Evolutionary conservation across 2,113 vertebrate species (phyloP).

Genomic region (Climacteris rufus): DNA sequence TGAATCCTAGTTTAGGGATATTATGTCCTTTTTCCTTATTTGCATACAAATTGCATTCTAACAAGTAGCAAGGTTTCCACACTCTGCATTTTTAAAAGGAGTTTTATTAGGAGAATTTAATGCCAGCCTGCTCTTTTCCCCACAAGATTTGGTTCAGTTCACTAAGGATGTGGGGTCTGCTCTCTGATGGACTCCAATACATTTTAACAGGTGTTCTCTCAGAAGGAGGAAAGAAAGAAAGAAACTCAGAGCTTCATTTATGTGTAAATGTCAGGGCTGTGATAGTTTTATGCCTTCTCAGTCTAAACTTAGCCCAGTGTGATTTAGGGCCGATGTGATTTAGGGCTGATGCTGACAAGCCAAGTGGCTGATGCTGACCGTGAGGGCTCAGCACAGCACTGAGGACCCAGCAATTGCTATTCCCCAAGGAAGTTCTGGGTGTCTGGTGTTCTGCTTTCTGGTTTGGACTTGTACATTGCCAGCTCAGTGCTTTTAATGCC

Average conservation of each 20-base stretch:
- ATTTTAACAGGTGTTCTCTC: neutral
- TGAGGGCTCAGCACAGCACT: neutral
- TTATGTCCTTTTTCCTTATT: neutral
- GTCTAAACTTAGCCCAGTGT: neutral
- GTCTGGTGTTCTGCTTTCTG: neutral
- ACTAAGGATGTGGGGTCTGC: neutral
- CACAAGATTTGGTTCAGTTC: neutral
- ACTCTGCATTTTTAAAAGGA: neutral
- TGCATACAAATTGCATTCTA: neutral
- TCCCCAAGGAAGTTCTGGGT: neutral
- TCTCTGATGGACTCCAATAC: neutral
- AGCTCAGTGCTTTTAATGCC: neutral
- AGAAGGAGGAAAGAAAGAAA: neutral
- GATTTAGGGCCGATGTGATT: neutral
- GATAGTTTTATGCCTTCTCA: neutral
- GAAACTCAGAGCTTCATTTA: neutral
- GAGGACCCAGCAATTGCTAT: neutral
- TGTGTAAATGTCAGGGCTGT: neutral
- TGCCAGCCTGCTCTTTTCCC: neutral
- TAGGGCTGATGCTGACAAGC: neutral
- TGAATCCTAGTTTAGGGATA: neutral
- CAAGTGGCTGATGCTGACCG: accelerated
- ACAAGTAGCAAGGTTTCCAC: neutral
- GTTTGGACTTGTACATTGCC: neutral
- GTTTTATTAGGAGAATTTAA: neutral